Conservation (phyloP, 2,797 vertebrate species). For the Staurois parvus region DNA sequence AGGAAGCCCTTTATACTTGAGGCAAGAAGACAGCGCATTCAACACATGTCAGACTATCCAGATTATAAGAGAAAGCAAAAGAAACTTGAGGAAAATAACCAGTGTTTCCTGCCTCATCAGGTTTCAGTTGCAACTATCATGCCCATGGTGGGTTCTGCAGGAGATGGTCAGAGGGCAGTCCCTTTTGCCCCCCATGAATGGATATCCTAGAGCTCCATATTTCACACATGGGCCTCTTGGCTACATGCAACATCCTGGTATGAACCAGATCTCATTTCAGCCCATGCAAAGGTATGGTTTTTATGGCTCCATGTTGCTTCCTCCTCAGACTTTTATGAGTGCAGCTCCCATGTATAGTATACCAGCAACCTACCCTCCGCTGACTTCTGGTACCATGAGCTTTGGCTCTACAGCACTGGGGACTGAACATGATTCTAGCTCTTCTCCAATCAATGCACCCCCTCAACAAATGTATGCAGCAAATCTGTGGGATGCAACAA, state of each 20-base stretch:
- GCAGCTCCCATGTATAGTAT: conserved; percentile 89
- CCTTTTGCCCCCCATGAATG: conserved; percentile 94
- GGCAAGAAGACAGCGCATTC: conserved; percentile 91
- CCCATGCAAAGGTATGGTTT: conserved; percentile 98
- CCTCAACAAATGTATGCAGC: conserved; percentile 94
- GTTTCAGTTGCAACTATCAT: conserved; percentile 84
- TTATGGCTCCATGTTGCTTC: conserved; percentile 94
- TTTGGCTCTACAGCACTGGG: too few relatives aligned
- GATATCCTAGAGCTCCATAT: conserved; percentile 95
- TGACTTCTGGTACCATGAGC: background rate
- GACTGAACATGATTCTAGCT: conserved; percentile 95
- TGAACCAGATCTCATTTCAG: conserved; percentile 91
- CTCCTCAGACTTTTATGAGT: conserved; percentile 95
- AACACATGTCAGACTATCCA: conserved; percentile 98
- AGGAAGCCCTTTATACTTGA: conserved; percentile 97
- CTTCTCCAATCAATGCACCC: conserved; percentile 90
- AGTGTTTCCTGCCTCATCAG: conserved; percentile 90
- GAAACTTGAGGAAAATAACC: conserved; percentile 96
- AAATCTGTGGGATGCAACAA: conserved; percentile 97
- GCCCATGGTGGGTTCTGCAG: conserved; percentile 85
- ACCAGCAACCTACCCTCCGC: conserved; percentile 76
- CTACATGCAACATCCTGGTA: conserved; percentile 91
- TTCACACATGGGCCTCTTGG: conserved; percentile 95
- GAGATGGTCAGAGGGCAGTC: conserved; percentile 93
- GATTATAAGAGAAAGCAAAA: conserved; percentile 99